A percentile compares a stretch with the other conserved stretches of the same genome.
Evolutionary conservation across 1,140 invertebrate species (phyloP).

Genomic region (Bombus pyrosoma): DNA sequence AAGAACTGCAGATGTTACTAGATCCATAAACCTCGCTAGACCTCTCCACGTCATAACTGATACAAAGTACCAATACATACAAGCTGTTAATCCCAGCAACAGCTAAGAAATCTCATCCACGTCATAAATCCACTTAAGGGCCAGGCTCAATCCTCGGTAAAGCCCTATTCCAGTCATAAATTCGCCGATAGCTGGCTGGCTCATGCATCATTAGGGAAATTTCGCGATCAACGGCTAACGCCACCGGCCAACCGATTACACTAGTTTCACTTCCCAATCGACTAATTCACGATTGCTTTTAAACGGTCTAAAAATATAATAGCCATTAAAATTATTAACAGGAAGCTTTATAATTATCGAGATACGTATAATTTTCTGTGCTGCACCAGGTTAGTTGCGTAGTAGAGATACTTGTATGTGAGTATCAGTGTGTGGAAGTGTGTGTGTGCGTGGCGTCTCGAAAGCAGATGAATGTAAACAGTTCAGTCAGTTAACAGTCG

Average conservation of each 20-base stretch:
- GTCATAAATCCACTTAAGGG: conserved; percentile 22
- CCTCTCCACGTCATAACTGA: background rate
- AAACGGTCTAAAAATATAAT: no score
- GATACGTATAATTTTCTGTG: no score
- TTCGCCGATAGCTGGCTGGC: background rate
- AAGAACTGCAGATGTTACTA: background rate
- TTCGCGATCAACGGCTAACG: background rate
- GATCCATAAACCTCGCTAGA: background rate
- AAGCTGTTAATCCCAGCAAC: conserved; percentile 5
- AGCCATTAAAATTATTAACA: no score
- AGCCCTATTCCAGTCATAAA: background rate
- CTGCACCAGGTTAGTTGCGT: no score
- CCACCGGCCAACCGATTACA: conserved; percentile 53
- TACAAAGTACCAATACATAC: background rate
- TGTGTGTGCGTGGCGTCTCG: no score
- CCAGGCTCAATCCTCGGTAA: background rate
- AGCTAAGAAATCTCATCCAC: conserved; percentile 22
- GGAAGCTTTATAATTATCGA: no score
- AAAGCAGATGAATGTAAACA: no score
- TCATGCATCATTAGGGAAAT: conserved; percentile 5
- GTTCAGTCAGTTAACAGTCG: no score
- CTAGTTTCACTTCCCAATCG: conserved; percentile 28
- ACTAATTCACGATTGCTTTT: conserved; percentile 35
- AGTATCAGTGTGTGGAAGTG: no score
- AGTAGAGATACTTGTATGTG: no score